Evolutionary conservation across 1,140 invertebrate genomes (phyloP).

Genomic region (Euwallacea fornicatus): DNA sequence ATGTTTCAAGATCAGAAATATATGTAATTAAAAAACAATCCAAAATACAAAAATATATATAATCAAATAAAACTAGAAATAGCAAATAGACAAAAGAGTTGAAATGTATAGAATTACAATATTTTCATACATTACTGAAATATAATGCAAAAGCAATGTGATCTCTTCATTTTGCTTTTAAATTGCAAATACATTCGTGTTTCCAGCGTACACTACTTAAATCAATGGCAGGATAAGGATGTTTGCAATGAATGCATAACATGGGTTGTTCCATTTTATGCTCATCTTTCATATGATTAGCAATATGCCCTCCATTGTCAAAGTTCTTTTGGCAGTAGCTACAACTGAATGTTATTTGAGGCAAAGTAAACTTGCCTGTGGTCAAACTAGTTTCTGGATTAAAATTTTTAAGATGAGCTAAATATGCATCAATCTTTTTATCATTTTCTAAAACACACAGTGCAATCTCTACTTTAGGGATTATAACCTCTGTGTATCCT

Average conservation of each 20-base stretch:
- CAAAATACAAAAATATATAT: no score
- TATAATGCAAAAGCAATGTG: no score
- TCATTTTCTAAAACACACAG: constrained; percentile 2
- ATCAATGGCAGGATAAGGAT: constrained; percentile 10
- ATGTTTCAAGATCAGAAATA: no score
- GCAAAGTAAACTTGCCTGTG: constrained; percentile 8
- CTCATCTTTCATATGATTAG: constrained; percentile 29
- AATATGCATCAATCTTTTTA: constrained; percentile 26
- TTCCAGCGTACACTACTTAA: constrained; percentile 27
- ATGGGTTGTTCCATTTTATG: constrained; percentile 39
- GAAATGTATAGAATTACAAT: no score
- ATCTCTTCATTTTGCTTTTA: background rate
- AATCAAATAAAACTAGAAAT: no score
- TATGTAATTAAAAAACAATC: no score
- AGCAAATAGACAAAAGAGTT: no score
- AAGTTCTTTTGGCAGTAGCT: constrained; percentile 28
- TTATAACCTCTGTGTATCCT: constrained; percentile 32
- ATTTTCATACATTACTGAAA: no score
- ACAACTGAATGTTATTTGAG: constrained; percentile 37
- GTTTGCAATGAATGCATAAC: constrained; percentile 36
- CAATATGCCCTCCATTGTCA: constrained; percentile 15
- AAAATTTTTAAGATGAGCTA: constrained; percentile 27
- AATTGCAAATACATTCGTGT: constrained; percentile 17
- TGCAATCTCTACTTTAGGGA: constrained; percentile 38
- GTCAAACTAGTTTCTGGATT: background rate